These are phyloP conservation scores for Sabellastarte sp. DNA, from an alignment of 2,888 invertebrate species.

Conservation along the genomic window DNA sequence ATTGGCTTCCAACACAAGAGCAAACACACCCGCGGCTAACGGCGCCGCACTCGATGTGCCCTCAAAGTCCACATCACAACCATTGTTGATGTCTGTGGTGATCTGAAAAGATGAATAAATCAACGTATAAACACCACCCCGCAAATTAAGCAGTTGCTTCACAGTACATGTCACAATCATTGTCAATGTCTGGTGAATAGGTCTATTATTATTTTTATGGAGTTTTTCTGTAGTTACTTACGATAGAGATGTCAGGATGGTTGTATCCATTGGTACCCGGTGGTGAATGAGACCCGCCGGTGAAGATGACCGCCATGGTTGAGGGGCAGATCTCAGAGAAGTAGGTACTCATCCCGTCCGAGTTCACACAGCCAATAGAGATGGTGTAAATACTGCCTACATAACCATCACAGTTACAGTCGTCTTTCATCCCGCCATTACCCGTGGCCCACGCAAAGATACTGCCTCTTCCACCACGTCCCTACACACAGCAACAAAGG, in stretches of 20 bases:
- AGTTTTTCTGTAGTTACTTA: too few species aligned
- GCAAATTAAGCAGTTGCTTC: too few species aligned
- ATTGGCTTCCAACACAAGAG: conserved; percentile 53
- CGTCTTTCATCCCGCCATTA: conserved; percentile 49
- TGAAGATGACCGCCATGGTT: conserved; percentile 39
- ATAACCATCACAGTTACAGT: conserved; percentile 57
- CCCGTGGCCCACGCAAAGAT: conserved; percentile 58
- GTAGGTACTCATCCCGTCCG: conserved; percentile 40
- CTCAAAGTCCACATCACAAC: conserved; percentile 52
- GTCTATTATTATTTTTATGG: too few species aligned
- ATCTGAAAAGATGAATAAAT: too few species aligned
- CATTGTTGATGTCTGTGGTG: conserved; percentile 47
- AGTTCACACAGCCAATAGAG: conserved; percentile 46
- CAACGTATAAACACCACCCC: too few species aligned
- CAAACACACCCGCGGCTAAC: conserved; percentile 52
- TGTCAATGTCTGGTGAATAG: too few species aligned
- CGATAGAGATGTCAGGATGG: background rate
- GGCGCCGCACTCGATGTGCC: conserved; percentile 59
- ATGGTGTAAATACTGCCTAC: conserved; percentile 49
- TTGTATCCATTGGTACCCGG: conserved; percentile 7
- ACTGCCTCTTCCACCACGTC: conserved; percentile 44
- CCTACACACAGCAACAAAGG: too few species aligned
- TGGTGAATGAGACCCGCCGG: conserved; percentile 23
- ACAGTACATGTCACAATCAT: too few species aligned
- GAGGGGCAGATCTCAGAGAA: conserved; percentile 54